These are phyloP conservation scores for Tuberolachnus salignus DNA, from an alignment of 2,888 invertebrate species.

Conservation along the genomic window DNA sequence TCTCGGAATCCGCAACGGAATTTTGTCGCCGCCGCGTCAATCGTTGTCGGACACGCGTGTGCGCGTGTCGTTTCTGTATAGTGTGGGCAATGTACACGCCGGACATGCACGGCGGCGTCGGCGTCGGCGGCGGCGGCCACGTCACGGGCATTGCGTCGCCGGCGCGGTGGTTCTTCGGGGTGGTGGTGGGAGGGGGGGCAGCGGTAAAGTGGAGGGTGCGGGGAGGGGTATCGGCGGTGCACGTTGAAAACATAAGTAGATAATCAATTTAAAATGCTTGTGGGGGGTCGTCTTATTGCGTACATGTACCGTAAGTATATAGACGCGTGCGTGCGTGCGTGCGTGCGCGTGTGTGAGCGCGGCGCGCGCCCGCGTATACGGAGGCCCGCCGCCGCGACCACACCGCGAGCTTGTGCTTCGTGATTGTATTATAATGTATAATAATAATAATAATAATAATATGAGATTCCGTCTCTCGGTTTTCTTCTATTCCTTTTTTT, in stretches of 20 bases:
- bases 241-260: constrained; percentile 50
- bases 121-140: neutral
- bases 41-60: neutral
- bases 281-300: constrained; percentile 47
- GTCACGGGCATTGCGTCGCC: neutral
- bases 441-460: neutral
- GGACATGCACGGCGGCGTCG: constrained; percentile 6
- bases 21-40: neutral
- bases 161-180: neutral
- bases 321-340: too few relatives aligned
- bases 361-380: neutral
- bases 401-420: constrained; percentile 25
- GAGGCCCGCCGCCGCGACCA: constrained; percentile 35
- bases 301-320: neutral
- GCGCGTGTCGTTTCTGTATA: neutral
- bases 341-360: too few relatives aligned
- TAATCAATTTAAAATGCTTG: constrained; percentile 54
- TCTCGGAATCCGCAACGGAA: too few relatives aligned
- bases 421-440: constrained; percentile 29
- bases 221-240: neutral
- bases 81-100: neutral
- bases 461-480: too few relatives aligned
- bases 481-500: neutral
- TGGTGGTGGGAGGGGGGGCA: neutral
- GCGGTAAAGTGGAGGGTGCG: neutral